Evolutionary conservation across 2,888 invertebrate genomes (phyloP), one percentile per base, ranked within the genome.

Genomic region (Pollenia labialis): DNA sequence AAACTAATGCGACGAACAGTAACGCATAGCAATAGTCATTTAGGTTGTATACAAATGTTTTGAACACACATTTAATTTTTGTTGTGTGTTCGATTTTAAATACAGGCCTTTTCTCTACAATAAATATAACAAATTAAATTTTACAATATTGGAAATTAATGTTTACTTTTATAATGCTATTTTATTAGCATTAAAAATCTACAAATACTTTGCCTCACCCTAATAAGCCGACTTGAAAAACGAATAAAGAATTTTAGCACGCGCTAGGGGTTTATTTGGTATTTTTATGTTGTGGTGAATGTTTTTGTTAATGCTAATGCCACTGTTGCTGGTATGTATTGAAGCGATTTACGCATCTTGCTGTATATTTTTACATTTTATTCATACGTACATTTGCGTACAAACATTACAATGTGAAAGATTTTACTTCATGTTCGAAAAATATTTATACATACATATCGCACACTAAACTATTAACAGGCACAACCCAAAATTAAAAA

Each of bases 261-360:
- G 81, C 76, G 80, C 76, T 86, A 66, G 83, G 80, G 86, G 76
- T 83, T 83, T 76, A 64, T 50, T 76, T 83, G 80, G 80, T 76
- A 76, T 87, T 81, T 85, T 69, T 80, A 72, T 71, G 71, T 80
- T 83, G 80, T 60, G 72, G 83, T 84, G 72, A 60, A 68, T 79
- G 50, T 66, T 77, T 48, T 60, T 82, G 58, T 68, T 82, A 58
- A 46, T 74, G 14, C 42, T 69, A 68, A n/a, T 48, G 48, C 40
- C 16, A 10, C 50, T 58, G 32, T 46, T 62, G 46, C 64, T 69
- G 50, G 77, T 71, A 71, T 74, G 64, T 58, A 42, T 42, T 6
- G 44, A 50, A 64, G 52, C 18, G 80, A 64, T 72, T 86, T 83
- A 76, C 82, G 79, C 82, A 79, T 75, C 48, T 64, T 44, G 14